Percentiles rank a stretch among this genome's conserved stretches.
phyloP scores from a whole-genome alignment of 2,113 vertebrate genomes.

The Neodon shergylaensis region DNA sequence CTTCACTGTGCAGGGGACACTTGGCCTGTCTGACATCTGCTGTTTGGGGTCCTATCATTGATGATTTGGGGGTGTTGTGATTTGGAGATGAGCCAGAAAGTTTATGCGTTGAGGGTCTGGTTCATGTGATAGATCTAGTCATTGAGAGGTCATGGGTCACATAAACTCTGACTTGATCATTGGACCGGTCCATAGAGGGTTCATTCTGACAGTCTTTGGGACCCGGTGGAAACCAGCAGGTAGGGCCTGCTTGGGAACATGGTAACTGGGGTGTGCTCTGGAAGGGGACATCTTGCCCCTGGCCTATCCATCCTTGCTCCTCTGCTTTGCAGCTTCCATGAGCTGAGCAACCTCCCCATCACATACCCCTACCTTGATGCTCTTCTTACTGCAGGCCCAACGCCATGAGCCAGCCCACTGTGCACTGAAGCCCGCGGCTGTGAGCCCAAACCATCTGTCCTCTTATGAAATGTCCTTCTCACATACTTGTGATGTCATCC shows the following conservation, averaged over 20 bases:
- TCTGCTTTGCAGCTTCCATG: not conserved
- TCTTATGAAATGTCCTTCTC: not conserved
- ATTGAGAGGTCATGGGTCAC: not conserved
- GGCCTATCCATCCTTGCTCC: not conserved
- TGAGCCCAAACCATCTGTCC: not conserved
- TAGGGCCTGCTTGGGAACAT: no score
- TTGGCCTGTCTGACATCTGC: no score
- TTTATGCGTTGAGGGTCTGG: not conserved
- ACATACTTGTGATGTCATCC: not conserved
- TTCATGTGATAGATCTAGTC: not conserved
- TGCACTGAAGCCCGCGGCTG: not conserved
- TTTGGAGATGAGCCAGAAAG: not conserved
- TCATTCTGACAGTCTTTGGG: not conserved
- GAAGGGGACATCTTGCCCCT: not conserved
- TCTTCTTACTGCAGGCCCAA: not conserved
- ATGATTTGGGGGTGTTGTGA: not conserved
- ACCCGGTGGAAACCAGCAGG: not conserved
- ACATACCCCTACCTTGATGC: not conserved
- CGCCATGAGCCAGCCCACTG: not conserved
- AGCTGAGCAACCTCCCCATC: not conserved
- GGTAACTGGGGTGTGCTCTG: not conserved
- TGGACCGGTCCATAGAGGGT: not conserved
- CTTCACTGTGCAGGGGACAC: not conserved
- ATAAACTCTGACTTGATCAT: not conserved
- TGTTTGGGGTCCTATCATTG: not conserved